phyloP scores from a whole-genome alignment of 2,888 invertebrate genomes.

The Polydrusus cervinus region DNA sequence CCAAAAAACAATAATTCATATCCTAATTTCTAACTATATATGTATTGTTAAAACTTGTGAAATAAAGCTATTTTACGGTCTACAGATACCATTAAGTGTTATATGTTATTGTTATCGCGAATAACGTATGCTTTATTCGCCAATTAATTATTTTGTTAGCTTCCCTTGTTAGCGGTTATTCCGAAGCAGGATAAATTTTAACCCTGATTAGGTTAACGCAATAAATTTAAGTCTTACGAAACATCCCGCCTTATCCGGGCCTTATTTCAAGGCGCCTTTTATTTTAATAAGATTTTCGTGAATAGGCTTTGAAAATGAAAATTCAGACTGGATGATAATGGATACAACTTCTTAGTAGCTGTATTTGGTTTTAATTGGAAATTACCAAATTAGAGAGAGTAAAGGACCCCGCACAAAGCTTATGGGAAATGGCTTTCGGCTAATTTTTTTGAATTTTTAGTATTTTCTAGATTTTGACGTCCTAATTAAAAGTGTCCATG shows the following conservation, averaged over 20 bases:
- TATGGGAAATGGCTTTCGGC: no score
- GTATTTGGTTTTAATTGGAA: no score
- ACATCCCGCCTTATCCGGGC: no score
- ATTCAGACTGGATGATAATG: slow-evolving; percentile 2
- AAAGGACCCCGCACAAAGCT: no score
- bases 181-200: not conserved
- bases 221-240: not conserved
- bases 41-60: no score
- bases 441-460: no score
- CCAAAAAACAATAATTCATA: no score
- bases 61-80: no score
- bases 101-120: slow-evolving; percentile 12
- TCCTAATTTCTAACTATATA: no score
- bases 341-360: not conserved
- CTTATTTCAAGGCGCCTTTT: slow-evolving; percentile 14
- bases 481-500: no score
- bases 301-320: slow-evolving; percentile 16
- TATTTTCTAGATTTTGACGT: no score
- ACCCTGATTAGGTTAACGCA: not conserved
- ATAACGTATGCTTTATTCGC: slow-evolving; percentile 3
- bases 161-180: not conserved
- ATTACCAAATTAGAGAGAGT: not conserved
- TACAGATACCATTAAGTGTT: not conserved
- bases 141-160: slow-evolving; percentile 16
- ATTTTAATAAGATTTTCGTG: slow-evolving; percentile 25